Base-by-base conservation (phyloP, 64 coral and sea anemone genomes). In the Actinia equina region DNA sequence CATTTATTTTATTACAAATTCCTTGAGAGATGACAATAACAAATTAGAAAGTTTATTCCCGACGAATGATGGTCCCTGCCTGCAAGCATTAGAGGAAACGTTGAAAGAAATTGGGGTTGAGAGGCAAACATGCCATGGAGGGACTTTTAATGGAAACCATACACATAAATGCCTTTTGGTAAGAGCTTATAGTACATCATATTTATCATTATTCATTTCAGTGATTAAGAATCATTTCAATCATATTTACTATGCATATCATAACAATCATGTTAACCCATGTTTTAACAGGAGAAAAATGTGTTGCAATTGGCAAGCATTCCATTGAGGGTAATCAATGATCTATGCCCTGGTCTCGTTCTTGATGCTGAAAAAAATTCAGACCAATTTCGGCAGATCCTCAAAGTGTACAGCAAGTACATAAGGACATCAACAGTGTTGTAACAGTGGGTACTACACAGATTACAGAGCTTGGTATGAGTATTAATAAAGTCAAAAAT, bases 91-190 rank as follows among this genome's bases (percentile, higher is more conserved):
- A 23, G 44, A 87, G 19, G 62, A 46, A 41, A 58, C 43, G 22
- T 45, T 87, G 37, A 71, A 87, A 54, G 37, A 58, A 46, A 87
- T 87, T 27, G 85, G 85, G 41, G 85, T 76, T 65, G 85, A 87
- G 17, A 46, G 62, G 4, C 85, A 87, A 60, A 61, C 85, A 18
- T 87, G 43, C 15, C 85, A 87, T 46, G 65, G 85, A 37, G 65
- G 65, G 59, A 87, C 44, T 27, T 87, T 87, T 87, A 87, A 43
- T 87, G 85, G 85, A 5, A 87, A 87, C 25, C 85, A 87, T 54
- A 71, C 65, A 46, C 59, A 87, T 56, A 87, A 87, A 87, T 71
- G 61, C 30, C 85, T 87, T 71, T 54, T 37, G 62, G 85, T 87
- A 84, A 23, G 11, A 25, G 3, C 20, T n/a, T 23, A 54, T 56